Conservation (phyloP, 2,113 vertebrate genomes). For the Callionymus lyra region DNA sequence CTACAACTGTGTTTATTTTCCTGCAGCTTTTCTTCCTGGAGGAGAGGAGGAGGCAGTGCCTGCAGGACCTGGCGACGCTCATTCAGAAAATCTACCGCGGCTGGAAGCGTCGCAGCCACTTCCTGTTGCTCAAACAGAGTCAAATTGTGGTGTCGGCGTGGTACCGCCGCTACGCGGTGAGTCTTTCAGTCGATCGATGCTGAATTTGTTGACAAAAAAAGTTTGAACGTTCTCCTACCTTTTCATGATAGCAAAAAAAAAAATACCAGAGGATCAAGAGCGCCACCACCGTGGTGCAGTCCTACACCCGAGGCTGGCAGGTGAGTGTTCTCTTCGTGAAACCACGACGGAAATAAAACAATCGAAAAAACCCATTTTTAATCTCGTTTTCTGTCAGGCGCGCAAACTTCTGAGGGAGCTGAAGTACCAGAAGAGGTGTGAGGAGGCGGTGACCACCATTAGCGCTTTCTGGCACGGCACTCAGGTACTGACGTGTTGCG, state of each 20-base stretch:
- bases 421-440: slow-evolving; percentile 87
- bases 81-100: slow-evolving; percentile 96
- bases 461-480: slow-evolving; percentile 90
- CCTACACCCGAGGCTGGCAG: slow-evolving; percentile 94
- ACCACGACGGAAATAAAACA: too few species aligned
- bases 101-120: slow-evolving; percentile 84
- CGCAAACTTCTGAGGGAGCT: slow-evolving; percentile 85
- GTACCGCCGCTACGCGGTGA: slow-evolving; percentile 83
- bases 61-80: slow-evolving; percentile 86
- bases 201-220: neutral
- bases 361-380: too few species aligned
- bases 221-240: too few species aligned
- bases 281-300: slow-evolving; percentile 81
- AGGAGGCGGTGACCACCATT: slow-evolving; percentile 86
- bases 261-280: slow-evolving; percentile 82
- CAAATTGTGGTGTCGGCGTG: slow-evolving; percentile 87
- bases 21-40: slow-evolving; percentile 87
- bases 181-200: neutral
- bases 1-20: neutral
- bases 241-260: slow-evolving; percentile 79
- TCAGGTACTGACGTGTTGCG: slow-evolving; percentile 69
- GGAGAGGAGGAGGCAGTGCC: slow-evolving; percentile 79
- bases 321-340: slow-evolving; percentile 53
- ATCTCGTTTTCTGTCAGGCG: slow-evolving; percentile 74
- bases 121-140: slow-evolving; percentile 85